Base-by-base conservation (phyloP, 1,140 invertebrate genomes). In the Lepidurus apus region DNA sequence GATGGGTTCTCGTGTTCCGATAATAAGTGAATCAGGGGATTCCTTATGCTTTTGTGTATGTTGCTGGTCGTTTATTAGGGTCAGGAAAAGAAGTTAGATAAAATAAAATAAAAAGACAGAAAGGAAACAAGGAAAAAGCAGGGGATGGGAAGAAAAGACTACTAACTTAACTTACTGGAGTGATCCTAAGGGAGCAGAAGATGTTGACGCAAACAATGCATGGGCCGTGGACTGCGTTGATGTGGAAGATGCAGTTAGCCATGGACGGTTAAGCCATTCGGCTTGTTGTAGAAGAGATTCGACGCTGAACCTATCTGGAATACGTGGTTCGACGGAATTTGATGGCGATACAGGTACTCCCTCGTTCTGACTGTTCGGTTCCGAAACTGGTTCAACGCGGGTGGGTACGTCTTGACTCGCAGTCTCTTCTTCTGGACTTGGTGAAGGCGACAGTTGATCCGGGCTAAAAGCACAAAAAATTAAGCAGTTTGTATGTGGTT, bases 131-230 rank as follows among this genome's bases (percentile, higher is more conserved):
- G 53, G 53, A 21, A n/a, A 47, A 21, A 21, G 53, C 13, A 65
- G 9, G 53, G 21, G 53, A 65, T 21, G 21, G n/a, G 21, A 21
- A 65, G 8, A 65, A 17, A 65, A 65, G 53, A 65, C 21, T 9
- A 65, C 53, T 8, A 17, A 17, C n/a, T 65, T 65, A 65, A 65
- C 53, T 65, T 65, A 65, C 53, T 65, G 53, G 53, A 65, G 53
- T 65, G 53, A 21, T 65, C 53, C 53, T 65, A 65, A 65, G 53
- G 53, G 53, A 65, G 53, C 21, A 21, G 53, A 65, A 21, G 53
- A 65, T 17, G 53, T 65, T 65, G 53, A 65, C n/a, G 53, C 53
- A 65, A 65, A 65, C 53, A 65, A 65, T n/a, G 53, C 53, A 65
- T 65, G 53, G 53, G 53, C 53, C 53, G 53, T 65, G 53, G 53